Conservation (phyloP, 2,113 vertebrate species). For the Rostratula benghalensis region DNA sequence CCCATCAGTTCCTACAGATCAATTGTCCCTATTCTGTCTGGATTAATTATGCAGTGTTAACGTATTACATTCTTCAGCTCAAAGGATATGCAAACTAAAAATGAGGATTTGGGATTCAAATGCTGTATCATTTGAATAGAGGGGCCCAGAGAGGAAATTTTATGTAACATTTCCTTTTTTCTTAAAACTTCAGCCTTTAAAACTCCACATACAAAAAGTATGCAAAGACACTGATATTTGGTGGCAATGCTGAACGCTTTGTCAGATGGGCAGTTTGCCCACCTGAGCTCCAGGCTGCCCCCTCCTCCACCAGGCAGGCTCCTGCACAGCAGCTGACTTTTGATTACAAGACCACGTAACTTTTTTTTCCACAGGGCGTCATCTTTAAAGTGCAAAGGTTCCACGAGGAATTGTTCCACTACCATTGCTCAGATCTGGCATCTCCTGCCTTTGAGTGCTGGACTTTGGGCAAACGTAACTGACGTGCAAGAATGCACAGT, state of each 20-base stretch:
- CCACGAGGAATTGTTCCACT: not conserved
- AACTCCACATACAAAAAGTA: accelerated
- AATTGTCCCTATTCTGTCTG: not conserved
- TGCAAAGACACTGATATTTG: not conserved
- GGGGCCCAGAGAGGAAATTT: not conserved
- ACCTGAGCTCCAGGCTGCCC: not conserved
- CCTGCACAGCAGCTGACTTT: not conserved
- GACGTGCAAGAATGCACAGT: not conserved
- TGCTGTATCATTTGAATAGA: not conserved
- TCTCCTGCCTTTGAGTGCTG: not conserved
- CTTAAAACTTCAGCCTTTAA: not conserved
- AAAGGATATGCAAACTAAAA: not conserved
- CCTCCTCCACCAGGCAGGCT: not conserved
- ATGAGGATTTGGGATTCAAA: not conserved
- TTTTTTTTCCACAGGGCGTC: not conserved
- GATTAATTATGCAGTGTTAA: not conserved
- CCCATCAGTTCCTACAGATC: not conserved
- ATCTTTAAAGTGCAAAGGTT: not conserved
- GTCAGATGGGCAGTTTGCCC: not conserved
- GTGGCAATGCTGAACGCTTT: not conserved
- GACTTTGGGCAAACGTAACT: not conserved
- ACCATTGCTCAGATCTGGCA: not conserved
- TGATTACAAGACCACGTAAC: not conserved
- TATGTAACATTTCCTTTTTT: not conserved
- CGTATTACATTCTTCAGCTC: not conserved